Conservation (phyloP, 2,113 vertebrate genomes). For the Ptilonorhynchus violaceus region DNA sequence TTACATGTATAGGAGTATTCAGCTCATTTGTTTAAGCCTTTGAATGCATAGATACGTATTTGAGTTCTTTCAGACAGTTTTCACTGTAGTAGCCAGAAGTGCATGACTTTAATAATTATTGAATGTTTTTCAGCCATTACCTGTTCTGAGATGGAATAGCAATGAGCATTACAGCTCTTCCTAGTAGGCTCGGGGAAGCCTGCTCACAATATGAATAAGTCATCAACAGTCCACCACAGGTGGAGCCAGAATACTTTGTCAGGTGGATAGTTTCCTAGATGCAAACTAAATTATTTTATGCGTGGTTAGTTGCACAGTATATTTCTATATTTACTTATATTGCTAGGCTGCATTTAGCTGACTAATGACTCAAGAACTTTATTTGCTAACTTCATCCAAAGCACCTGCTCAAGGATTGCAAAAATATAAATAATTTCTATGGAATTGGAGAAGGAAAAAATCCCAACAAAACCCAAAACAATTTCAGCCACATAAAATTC, state of each 20-base stretch:
- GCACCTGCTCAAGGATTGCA: conserved; percentile 16
- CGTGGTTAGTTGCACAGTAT: conserved; percentile 62
- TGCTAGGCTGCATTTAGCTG: conserved; percentile 59
- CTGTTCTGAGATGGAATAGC: not conserved
- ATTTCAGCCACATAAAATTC: not conserved
- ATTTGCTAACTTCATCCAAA: conserved; percentile 55
- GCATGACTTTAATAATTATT: not conserved
- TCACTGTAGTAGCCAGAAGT: not conserved
- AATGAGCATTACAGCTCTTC: not conserved
- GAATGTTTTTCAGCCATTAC: not conserved
- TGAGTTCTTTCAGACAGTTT: not conserved
- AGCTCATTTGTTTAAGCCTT: not conserved
- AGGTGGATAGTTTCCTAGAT: conserved; percentile 55
- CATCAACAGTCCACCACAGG: conserved; percentile 31
- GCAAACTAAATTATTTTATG: conserved; percentile 71
- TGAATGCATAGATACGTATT: not conserved
- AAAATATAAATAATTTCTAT: conserved; percentile 24
- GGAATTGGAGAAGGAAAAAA: not conserved
- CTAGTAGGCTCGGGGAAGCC: not conserved
- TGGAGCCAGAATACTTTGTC: conserved; percentile 48
- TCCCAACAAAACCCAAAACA: not conserved
- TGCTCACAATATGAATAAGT: conserved; percentile 42
- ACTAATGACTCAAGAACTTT: conserved; percentile 63
- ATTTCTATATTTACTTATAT: conserved; percentile 64
- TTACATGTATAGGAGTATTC: not conserved